These are phyloP conservation scores for Tupaia tana DNA, from an alignment of 2,113 vertebrate species.

Conservation along the genomic window DNA sequence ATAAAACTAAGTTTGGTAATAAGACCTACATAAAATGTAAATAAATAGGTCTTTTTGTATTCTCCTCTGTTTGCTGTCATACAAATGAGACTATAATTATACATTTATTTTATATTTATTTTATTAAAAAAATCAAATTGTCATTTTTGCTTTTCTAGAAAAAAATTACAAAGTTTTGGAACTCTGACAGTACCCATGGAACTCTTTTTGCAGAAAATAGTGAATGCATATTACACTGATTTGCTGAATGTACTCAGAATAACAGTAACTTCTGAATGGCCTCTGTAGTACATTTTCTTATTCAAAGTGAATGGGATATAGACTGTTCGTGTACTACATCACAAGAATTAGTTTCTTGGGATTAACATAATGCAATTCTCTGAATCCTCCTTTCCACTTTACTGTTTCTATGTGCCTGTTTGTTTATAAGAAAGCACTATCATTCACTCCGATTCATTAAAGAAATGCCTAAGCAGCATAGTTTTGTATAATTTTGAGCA, in stretches of 20 bases:
- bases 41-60: not conserved
- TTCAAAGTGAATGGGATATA: slow-evolving; percentile 78
- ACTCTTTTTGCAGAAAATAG: not conserved
- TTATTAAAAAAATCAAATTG: not conserved
- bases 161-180: slow-evolving; percentile 38
- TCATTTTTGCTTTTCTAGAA: not conserved
- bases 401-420: slow-evolving; percentile 84
- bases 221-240: slow-evolving; percentile 63
- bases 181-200: not conserved
- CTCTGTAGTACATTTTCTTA: slow-evolving; percentile 85
- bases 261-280: slow-evolving; percentile 81
- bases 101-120: not conserved
- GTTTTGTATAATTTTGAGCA: slow-evolving; percentile 84
- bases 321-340: slow-evolving; percentile 82
- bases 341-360: slow-evolving; percentile 87
- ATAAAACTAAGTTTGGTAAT: not conserved
- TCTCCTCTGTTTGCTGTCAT: not conserved
- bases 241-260: slow-evolving; percentile 72
- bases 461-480: slow-evolving; percentile 85
- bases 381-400: slow-evolving; percentile 85
- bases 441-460: slow-evolving; percentile 87
- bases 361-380: slow-evolving; percentile 87
- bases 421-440: slow-evolving; percentile 87
- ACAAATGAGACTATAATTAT: not conserved
- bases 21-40: not conserved